These are phyloP conservation scores for Semibalanus balanoides DNA, from an alignment of 1,140 invertebrate genomes.

Conservation along the genomic window DNA sequence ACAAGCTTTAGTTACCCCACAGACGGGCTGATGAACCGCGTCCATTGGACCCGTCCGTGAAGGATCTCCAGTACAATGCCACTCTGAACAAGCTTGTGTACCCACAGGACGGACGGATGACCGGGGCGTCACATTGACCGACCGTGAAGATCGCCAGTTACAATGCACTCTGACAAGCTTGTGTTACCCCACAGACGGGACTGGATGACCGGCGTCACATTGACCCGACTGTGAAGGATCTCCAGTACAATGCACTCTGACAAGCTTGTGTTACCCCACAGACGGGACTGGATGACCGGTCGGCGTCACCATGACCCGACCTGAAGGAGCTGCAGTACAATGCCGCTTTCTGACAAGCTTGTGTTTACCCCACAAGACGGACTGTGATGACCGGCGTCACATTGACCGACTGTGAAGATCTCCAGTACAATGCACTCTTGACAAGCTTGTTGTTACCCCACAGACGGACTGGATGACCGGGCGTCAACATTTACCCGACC, in stretches of 20 bases:
- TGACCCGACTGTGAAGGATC: too few species aligned
- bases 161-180: conserved; percentile 92
- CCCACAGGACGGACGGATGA: conserved; percentile 20
- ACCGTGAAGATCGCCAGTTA: conserved; percentile 61
- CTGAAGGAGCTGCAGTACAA: conserved; percentile 72
- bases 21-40: conserved; percentile 23
- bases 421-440: too few species aligned
- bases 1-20: too few species aligned
- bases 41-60: conserved; percentile 55
- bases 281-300: conserved; percentile 18
- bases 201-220: conserved; percentile 35
- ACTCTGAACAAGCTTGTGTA: too few species aligned
- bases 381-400: too few species aligned
- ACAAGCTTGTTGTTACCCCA: too few species aligned
- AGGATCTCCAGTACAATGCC: too few species aligned
- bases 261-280: too few species aligned
- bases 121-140: conserved; percentile 45
- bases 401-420: too few species aligned
- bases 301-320: conserved; percentile 43
- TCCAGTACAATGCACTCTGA: too few species aligned
- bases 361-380: not conserved
- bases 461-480: not conserved
- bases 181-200: conserved; percentile 20
- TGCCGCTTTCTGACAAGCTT: conserved; percentile 18
- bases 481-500: too few species aligned